Evolutionary conservation across 2,888 invertebrate genomes (phyloP), one percentile per base, ranked within the genome.

Genomic region (Aphodius sticticus): DNA sequence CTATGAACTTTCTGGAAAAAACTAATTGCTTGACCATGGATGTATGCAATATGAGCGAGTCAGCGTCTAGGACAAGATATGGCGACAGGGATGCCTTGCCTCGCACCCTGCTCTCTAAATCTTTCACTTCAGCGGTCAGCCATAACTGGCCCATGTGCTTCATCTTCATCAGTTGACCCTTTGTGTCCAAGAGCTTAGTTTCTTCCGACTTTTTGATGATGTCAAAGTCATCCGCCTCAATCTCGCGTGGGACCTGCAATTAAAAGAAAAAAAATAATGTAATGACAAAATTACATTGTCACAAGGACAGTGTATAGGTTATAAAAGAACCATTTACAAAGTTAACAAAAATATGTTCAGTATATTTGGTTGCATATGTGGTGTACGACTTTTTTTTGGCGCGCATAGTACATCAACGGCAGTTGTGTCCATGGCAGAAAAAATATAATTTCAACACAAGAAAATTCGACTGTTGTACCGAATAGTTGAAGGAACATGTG

Each of bases 61-160:
- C 94, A 0, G 96, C 93, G 89, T 98, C 97, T 1, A 97, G 92
- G n/a, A 97, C 96, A 70, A 98, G 91, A 86, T 97, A 96, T 0
- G 97, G 96, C 0, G 97, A 96, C 86, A 95, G 92, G 0, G 93
- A 87, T 69, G 90, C 89, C 69, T 91, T 90, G 0, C 88, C 88
- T 81, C 91, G 91, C 14, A 94, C 93, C 84, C 93, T 92, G 82
- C 92, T 94, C 89, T 98, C 97, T 82, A 98, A 89, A 82, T 96
- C 95, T 72, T 94, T 93, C 16, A 98, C 97, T 88, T 96, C 97
- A 6, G 96, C 95, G 84, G 94, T 94, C 78, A 98, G 90, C 96
- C 98, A 97, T 79, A 98, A 90, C 84, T 95, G 95, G 2, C 97
- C 97, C 93, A 98, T 95, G 77, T 96, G 94, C 82, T 94, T 92